Evolutionary conservation across 2,888 invertebrate genomes (phyloP), one percentile per base, ranked within the genome.

Genomic region (Erebia ligea): DNA sequence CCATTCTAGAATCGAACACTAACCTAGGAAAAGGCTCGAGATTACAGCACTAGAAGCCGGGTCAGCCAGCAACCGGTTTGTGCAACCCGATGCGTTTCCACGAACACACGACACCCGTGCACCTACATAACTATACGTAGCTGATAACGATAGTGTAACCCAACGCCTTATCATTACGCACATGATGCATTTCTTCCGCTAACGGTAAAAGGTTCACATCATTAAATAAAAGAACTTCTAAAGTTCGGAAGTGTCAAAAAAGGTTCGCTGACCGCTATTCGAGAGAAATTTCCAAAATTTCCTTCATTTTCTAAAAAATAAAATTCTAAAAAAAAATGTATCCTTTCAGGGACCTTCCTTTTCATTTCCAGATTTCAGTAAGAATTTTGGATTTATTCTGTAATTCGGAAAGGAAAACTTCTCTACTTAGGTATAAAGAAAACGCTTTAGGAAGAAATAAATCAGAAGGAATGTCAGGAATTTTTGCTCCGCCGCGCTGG

Each of bases 91-190:
- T 69, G 66, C 68, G 68, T 72, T 74, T 75, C 75, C 72, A 72
- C 70, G 72, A 70, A 76, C 68, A 71, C 66, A 67, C 66, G 67
- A 74, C 70, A 71, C 70, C 69, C 72, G 71, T 59, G 70, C n/a
- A 58, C 58, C 13, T 72, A 73, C 62, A 21, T n/a, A 59, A 25
- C 25, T 73, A 72, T 45, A 21, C 62, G 10, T 45, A 21, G 62
- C 48, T 74, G 78, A 76, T 78, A 78, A 75, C 70, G 67, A 50
- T 62, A 62, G 58, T 73, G 76, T 73, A 77, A 76, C 73, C 56
- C 63, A 68, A 71, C 56, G 68, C 66, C 68, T 76, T 76, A 79
- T 76, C 75, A 77, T 65, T 62, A 67, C 66, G 68, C 40, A 59
- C 59, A 65, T 73, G 64, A 74, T 72, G 68, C 67, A 67, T 73